phyloP scores from a whole-genome alignment of 2,113 vertebrate genomes.

The Papio anubis region DNA sequence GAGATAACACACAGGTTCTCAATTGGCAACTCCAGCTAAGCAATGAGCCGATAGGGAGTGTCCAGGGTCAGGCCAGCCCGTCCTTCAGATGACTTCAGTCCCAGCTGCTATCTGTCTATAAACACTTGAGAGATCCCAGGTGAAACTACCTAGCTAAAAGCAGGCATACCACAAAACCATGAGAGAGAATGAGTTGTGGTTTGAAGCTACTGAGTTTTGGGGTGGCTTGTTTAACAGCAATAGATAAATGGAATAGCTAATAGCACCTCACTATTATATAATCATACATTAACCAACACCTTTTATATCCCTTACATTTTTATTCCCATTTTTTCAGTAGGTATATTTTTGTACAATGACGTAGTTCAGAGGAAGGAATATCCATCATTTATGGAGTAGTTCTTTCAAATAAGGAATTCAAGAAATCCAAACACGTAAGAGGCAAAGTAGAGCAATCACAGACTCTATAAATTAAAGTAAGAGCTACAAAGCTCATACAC shows the following conservation, averaged over 20 bases:
- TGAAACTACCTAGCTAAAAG: background rate
- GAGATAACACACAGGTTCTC: background rate
- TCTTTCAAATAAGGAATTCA: background rate
- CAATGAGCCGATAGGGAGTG: background rate
- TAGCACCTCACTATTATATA: background rate
- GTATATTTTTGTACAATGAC: background rate
- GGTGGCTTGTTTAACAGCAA: background rate
- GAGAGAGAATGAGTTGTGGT: background rate
- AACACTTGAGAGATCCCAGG: background rate
- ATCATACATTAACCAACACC: background rate
- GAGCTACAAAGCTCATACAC: background rate
- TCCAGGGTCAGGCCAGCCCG: rapidly evolving
- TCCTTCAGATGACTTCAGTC: background rate
- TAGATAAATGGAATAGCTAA: background rate
- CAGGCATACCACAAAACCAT: background rate
- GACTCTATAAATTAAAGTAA: background rate
- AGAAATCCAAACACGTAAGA: background rate
- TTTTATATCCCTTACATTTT: background rate
- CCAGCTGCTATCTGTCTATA: background rate
- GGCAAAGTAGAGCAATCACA: background rate
- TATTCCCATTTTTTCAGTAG: background rate
- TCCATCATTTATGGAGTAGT: background rate
- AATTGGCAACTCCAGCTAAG: background rate
- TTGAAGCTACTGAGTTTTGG: background rate
- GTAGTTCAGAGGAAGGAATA: background rate